Conservation (phyloP, 2,888 invertebrate species). For the Lochmaea crataegi region DNA sequence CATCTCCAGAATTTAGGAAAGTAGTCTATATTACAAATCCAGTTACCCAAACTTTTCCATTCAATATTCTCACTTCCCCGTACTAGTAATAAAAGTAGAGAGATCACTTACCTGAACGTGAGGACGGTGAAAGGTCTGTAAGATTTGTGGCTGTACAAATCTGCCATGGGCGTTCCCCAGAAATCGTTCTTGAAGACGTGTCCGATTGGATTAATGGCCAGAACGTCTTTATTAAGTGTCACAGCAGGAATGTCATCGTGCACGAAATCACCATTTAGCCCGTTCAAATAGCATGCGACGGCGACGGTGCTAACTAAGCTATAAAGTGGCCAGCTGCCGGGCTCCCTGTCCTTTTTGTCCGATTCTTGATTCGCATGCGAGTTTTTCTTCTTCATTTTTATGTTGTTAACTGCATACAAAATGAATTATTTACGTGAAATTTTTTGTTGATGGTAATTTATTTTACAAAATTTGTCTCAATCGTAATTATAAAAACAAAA, state of each 20-base stretch:
- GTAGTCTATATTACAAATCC: too few relatives aligned
- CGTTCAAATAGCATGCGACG: constrained; percentile 78
- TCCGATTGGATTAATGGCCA: constrained; percentile 72
- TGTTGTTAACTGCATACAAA: background rate
- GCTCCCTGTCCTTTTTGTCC: constrained; percentile 14
- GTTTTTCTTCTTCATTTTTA: constrained; percentile 32
- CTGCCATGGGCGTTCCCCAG: constrained; percentile 92
- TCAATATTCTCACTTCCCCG: too few relatives aligned
- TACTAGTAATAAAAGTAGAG: background rate
- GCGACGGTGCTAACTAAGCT: constrained; percentile 68
- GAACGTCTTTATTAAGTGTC: constrained; percentile 83
- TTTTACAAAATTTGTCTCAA: too few relatives aligned
- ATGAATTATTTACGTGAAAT: background rate
- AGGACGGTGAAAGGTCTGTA: constrained; percentile 86
- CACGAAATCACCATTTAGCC: constrained; percentile 83
- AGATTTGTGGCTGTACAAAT: constrained; percentile 85
- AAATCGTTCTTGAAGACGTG: constrained; percentile 83
- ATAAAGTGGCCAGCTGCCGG: constrained; percentile 37
- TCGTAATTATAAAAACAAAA: too few relatives aligned
- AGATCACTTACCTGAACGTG: constrained; percentile 81
- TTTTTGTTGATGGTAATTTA: background rate
- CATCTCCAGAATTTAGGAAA: too few relatives aligned
- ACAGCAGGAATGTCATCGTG: constrained; percentile 91
- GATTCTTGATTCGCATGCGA: constrained; percentile 23
- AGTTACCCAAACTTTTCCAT: too few relatives aligned